A percentile compares a stretch with the other conserved stretches of the same genome.
Evolutionary conservation across 2,888 invertebrate species (phyloP).

Genomic region (Galeopsomyia nigrocyanea): DNA sequence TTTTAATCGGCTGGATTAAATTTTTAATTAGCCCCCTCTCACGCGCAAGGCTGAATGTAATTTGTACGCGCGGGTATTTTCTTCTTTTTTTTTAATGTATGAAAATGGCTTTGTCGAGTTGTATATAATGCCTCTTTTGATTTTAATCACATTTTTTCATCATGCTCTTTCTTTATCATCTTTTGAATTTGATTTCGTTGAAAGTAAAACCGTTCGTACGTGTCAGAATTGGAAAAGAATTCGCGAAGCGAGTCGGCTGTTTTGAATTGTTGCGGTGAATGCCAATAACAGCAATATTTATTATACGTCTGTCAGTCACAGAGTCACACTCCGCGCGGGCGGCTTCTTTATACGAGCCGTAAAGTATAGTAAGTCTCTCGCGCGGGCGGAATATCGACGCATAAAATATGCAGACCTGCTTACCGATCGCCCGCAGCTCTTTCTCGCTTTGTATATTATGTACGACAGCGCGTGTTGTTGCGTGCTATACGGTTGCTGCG

Average conservation of each 20-base stretch:
- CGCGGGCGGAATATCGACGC: slow-evolving; percentile 41
- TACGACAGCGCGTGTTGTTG: neutral
- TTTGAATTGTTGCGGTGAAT: slow-evolving; percentile 59
- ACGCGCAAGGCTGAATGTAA: too few species aligned
- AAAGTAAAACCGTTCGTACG: too few species aligned
- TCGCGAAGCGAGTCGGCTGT: slow-evolving; percentile 47
- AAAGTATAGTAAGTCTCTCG: slow-evolving; percentile 40
- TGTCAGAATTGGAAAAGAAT: slow-evolving; percentile 23
- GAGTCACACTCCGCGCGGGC: slow-evolving; percentile 31
- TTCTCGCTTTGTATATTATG: slow-evolving; percentile 23
- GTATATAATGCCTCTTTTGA: too few species aligned
- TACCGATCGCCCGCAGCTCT: slow-evolving; percentile 28
- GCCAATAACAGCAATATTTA: slow-evolving; percentile 60
- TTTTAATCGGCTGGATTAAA: too few species aligned
- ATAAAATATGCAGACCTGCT: slow-evolving; percentile 43
- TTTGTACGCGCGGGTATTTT: too few species aligned
- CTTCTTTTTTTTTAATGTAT: too few species aligned
- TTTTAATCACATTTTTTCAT: too few species aligned
- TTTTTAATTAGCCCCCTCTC: too few species aligned
- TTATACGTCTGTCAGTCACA: slow-evolving; percentile 61
- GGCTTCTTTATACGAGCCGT: slow-evolving; percentile 41
- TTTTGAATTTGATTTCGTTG: too few species aligned
- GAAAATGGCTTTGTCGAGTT: too few species aligned
- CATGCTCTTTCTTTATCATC: too few species aligned
- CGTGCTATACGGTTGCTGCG: too few species aligned